phyloP scores from a whole-genome alignment of 2,888 invertebrate species.

The Lithodes maja region DNA sequence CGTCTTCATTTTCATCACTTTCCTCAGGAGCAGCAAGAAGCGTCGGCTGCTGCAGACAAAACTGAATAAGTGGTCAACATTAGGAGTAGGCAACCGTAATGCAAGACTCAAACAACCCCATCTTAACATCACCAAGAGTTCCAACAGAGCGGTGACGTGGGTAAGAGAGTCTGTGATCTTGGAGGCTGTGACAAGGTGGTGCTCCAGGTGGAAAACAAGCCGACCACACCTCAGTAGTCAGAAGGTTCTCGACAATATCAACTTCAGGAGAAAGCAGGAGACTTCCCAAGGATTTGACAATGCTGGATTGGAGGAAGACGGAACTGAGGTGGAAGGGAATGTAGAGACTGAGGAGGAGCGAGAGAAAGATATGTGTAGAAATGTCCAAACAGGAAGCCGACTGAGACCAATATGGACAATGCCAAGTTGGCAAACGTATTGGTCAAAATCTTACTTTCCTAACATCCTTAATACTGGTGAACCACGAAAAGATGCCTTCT shows the following conservation, averaged over 20 bases:
- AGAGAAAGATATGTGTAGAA: neutral
- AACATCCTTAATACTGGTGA: neutral
- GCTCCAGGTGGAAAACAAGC: neutral
- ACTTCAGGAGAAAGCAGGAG: slow-evolving; percentile 31
- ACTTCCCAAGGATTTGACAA: slow-evolving; percentile 20
- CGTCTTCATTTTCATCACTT: slow-evolving; percentile 54
- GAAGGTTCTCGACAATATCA: slow-evolving; percentile 43
- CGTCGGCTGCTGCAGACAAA: slow-evolving; percentile 39
- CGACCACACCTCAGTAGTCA: neutral
- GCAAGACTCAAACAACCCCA: neutral
- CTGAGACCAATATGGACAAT: slow-evolving; percentile 28
- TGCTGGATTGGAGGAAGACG: slow-evolving; percentile 31
- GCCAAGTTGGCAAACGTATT: slow-evolving; percentile 36
- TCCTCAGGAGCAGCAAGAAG: slow-evolving; percentile 49
- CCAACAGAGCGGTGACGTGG: neutral
- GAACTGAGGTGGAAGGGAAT: neutral
- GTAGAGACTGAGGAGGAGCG: neutral
- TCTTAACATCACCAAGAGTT: neutral
- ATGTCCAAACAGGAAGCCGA: neutral
- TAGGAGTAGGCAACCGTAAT: neutral
- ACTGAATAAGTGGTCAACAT: slow-evolving; percentile 4
- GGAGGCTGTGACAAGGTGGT: neutral
- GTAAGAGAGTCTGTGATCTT: neutral
- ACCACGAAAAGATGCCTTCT: neutral
- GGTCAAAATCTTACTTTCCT: slow-evolving; percentile 39